Conservation (phyloP, 2,113 vertebrate genomes). For the Hippolais icterina region DNA sequence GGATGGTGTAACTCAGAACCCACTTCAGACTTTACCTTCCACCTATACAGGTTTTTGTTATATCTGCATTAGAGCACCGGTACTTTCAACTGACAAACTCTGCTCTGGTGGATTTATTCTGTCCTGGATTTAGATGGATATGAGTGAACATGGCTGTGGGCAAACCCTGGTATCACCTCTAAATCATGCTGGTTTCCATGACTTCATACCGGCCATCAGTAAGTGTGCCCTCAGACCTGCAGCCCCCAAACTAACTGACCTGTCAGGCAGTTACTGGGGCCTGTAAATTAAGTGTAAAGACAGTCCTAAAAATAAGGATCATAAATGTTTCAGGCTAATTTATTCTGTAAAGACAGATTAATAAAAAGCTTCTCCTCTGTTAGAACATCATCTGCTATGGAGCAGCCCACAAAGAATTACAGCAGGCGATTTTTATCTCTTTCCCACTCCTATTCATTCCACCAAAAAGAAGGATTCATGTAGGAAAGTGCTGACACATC, state of each 20-base stretch:
- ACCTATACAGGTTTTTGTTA: neutral
- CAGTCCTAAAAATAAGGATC: constrained; percentile 26
- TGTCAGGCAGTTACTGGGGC: neutral
- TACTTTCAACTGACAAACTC: neutral
- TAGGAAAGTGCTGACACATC: constrained; percentile 63
- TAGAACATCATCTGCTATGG: constrained; percentile 24
- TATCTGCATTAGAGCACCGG: neutral
- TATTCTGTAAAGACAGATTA: constrained; percentile 39
- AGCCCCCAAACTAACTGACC: neutral
- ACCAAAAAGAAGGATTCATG: constrained; percentile 55
- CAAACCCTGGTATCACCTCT: neutral
- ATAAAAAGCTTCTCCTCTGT: constrained; percentile 31
- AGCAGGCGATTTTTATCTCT: constrained; percentile 46
- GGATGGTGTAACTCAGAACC: neutral
- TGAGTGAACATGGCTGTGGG: neutral
- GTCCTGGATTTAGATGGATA: neutral
- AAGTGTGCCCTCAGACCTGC: neutral
- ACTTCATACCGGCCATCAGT: neutral
- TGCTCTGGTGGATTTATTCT: neutral
- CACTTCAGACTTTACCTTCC: neutral
- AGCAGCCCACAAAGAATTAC: constrained; percentile 45
- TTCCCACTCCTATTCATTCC: constrained; percentile 53
- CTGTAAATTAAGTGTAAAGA: neutral
- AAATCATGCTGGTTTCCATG: neutral
- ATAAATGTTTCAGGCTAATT: constrained; percentile 53